These are phyloP conservation scores for Chrosomus eos DNA, from an alignment of 2,797 vertebrate genomes.

Conservation along the genomic window DNA sequence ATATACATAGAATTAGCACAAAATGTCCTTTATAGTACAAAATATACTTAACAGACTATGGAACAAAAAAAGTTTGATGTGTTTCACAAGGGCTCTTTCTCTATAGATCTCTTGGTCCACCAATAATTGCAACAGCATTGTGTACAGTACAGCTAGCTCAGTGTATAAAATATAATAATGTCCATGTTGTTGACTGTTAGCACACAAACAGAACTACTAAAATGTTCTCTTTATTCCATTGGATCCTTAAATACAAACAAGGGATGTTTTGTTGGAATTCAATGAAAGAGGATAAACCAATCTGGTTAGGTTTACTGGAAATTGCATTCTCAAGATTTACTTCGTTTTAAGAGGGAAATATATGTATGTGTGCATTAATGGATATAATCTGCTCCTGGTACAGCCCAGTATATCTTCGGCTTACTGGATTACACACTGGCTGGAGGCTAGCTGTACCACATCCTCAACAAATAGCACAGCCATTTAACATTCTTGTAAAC, in stretches of 20 bases:
- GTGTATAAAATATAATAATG: background rate
- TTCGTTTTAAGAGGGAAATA: background rate
- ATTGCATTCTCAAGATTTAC: background rate
- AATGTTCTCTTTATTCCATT: background rate
- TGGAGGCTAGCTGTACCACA: slow-evolving; percentile 18
- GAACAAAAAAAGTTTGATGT: background rate
- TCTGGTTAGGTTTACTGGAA: background rate
- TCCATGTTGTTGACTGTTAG: background rate
- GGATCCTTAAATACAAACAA: slow-evolving; percentile 4
- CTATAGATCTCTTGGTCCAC: no score
- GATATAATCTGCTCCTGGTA: slow-evolving; percentile 34
- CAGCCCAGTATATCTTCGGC: slow-evolving; percentile 18
- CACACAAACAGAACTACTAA: background rate
- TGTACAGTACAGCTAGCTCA: no score
- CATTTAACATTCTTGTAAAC: background rate
- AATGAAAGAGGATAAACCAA: background rate
- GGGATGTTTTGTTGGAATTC: slow-evolving; percentile 8
- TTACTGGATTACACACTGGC: slow-evolving; percentile 12
- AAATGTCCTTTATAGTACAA: no score
- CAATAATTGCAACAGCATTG: no score
- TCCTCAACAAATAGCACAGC: background rate
- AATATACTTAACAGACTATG: background rate
- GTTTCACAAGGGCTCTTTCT: no score
- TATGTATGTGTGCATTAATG: background rate
- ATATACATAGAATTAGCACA: background rate